phyloP scores from a whole-genome alignment of 1,140 invertebrate species.

The Melanaphis sacchari region DNA sequence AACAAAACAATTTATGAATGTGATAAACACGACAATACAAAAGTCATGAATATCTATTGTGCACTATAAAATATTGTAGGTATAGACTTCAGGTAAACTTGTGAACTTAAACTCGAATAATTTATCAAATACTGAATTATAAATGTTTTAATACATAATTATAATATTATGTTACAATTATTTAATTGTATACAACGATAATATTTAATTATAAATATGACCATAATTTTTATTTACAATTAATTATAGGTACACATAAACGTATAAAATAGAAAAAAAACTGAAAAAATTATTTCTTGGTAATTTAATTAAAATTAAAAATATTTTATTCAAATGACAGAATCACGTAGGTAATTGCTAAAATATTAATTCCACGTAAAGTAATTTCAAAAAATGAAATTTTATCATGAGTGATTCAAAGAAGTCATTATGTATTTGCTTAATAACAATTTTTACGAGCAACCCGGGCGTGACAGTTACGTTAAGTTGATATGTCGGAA shows the following conservation, averaged over 20 bases:
- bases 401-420: neutral
- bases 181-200: neutral
- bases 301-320: neutral
- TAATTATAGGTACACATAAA: neutral
- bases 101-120: neutral
- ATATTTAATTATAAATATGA: neutral
- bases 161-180: neutral
- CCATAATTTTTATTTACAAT: neutral
- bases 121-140: neutral
- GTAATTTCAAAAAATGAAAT: neutral
- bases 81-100: neutral
- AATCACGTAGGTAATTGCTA: neutral
- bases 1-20: neutral
- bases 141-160: neutral
- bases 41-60: neutral
- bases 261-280: neutral
- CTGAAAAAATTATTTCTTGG: neutral
- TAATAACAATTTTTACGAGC: too few relatives aligned
- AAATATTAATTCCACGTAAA: neutral
- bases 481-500: too few relatives aligned
- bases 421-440: neutral
- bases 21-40: neutral
- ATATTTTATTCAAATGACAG: neutral
- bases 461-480: too few relatives aligned
- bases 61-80: neutral